phyloP scores from a whole-genome alignment of 2,113 vertebrate species.

The Channa argus region DNA sequence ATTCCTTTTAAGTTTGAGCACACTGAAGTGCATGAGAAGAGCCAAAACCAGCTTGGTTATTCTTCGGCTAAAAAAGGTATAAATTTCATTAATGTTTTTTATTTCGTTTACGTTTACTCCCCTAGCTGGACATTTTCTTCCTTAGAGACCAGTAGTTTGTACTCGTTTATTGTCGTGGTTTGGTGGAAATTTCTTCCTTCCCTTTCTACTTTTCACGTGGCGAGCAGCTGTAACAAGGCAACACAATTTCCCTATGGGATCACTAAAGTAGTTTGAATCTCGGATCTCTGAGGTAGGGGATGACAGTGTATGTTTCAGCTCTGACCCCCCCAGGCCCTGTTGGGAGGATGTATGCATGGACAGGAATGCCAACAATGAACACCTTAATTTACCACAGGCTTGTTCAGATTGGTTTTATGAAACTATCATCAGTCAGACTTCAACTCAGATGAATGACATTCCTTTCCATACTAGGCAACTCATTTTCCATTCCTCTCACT shows the following conservation, averaged over 20 bases:
- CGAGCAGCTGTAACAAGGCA: no score
- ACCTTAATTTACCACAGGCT: slow-evolving; percentile 70
- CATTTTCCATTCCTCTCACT: slow-evolving; percentile 49
- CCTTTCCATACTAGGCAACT: slow-evolving; percentile 75
- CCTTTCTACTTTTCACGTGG: no score
- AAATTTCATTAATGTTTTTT: no score
- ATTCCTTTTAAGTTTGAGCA: not conserved
- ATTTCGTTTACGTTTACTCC: no score
- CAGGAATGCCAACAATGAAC: slow-evolving; percentile 73
- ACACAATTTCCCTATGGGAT: no score
- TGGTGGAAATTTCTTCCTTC: no score
- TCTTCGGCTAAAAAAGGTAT: no score
- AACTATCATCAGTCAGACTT: slow-evolving; percentile 60
- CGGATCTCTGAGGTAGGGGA: slow-evolving; percentile 46
- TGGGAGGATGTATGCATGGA: slow-evolving; percentile 60
- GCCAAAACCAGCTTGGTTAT: not conserved
- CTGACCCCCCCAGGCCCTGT: slow-evolving; percentile 50
- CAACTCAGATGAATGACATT: slow-evolving; percentile 73
- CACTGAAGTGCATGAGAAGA: slow-evolving; percentile 30
- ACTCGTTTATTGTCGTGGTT: no score
- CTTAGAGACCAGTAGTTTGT: no score
- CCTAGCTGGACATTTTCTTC: no score
- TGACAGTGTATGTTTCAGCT: slow-evolving; percentile 44
- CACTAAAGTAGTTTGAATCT: no score
- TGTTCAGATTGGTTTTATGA: slow-evolving; percentile 65